These are phyloP conservation scores for Silurus lanzhouensis DNA, from an alignment of 2,797 vertebrate genomes.

Conservation along the genomic window DNA sequence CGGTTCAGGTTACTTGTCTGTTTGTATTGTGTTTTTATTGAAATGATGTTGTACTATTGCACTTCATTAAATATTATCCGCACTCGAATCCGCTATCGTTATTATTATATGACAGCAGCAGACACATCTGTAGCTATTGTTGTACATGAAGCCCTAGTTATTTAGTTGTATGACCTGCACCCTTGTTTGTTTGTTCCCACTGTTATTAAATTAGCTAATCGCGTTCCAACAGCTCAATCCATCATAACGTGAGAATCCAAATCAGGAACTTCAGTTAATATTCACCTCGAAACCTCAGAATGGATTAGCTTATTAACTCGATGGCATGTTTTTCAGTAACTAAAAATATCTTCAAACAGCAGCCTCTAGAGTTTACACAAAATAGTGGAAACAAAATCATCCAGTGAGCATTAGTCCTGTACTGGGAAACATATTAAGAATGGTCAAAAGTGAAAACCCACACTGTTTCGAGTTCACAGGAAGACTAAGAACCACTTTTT, in stretches of 20 bases:
- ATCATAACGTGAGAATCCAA: not conserved
- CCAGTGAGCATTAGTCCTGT: too few relatives aligned
- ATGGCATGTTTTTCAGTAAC: not conserved
- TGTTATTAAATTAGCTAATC: not conserved
- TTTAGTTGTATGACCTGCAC: not conserved
- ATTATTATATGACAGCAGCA: too few relatives aligned
- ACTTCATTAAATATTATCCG: too few relatives aligned
- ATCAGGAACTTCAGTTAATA: not conserved
- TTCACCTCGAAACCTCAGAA: not conserved
- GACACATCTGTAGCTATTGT: too few relatives aligned
- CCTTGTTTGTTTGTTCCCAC: not conserved
- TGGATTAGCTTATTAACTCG: not conserved
- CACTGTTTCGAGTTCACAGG: not conserved
- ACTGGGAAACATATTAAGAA: too few relatives aligned
- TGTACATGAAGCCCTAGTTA: too few relatives aligned
- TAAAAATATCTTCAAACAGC: not conserved
- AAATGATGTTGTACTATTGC: too few relatives aligned
- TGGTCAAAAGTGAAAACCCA: not conserved
- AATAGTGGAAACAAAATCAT: too few relatives aligned
- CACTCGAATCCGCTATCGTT: too few relatives aligned
- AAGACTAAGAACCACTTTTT: not conserved
- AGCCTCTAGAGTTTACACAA: not conserved
- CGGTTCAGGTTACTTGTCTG: too few relatives aligned
- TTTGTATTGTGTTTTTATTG: too few relatives aligned
- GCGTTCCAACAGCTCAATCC: not conserved